These are phyloP conservation scores for Enteromius thamalakanensis DNA, from an alignment of 2,797 vertebrate genomes.

Conservation along the genomic window DNA sequence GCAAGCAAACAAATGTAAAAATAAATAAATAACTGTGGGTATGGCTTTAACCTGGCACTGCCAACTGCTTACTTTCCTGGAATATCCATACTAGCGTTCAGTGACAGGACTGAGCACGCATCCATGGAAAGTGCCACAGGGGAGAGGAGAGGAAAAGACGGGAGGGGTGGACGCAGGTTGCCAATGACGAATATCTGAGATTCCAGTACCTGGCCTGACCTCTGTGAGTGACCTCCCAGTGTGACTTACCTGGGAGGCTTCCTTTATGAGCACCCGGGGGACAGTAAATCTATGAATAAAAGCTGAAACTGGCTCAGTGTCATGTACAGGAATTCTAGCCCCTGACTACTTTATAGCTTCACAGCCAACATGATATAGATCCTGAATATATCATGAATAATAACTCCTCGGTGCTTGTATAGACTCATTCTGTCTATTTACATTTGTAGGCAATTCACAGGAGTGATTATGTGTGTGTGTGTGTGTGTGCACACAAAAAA, in stretches of 20 bases:
- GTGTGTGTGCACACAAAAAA: too few species aligned
- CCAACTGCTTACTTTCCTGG: constrained; percentile 50
- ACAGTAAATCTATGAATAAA: constrained; percentile 3
- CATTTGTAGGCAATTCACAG: not conserved
- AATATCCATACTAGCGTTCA: constrained; percentile 56
- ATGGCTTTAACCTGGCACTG: constrained; percentile 32
- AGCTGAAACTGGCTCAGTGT: constrained; percentile 4
- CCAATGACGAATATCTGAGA: constrained; percentile 69
- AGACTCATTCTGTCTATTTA: not conserved
- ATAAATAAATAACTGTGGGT: constrained; percentile 6
- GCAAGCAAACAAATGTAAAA: not conserved
- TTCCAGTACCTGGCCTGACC: constrained; percentile 61
- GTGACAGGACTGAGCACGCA: constrained; percentile 78
- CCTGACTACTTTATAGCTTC: not conserved
- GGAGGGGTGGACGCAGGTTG: constrained; percentile 46
- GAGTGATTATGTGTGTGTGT: not conserved
- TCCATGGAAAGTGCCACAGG: constrained; percentile 61
- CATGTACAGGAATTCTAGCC: constrained; percentile 2
- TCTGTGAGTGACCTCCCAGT: constrained; percentile 55
- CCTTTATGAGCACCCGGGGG: not conserved
- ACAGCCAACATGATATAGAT: constrained; percentile 5
- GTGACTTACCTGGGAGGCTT: constrained; percentile 49
- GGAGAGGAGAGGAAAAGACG: constrained; percentile 32
- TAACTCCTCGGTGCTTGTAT: not conserved
- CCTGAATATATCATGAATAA: constrained; percentile 2